Conservation (phyloP, 2,797 vertebrate species). For the Anguilla megastoma region DNA sequence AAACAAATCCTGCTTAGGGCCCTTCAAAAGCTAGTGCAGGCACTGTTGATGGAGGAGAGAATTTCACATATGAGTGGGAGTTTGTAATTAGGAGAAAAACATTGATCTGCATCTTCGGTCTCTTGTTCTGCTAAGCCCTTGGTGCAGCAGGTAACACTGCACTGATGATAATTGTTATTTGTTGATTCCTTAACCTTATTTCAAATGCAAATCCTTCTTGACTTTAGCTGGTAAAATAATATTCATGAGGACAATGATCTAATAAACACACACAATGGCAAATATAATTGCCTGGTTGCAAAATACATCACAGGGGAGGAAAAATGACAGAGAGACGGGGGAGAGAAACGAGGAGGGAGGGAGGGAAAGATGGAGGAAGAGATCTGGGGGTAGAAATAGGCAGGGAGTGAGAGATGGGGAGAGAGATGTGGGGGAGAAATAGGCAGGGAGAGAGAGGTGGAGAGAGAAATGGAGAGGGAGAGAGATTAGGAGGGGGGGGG, state of each 20-base stretch:
- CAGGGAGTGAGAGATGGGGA: neutral
- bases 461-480: neutral
- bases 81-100: neutral
- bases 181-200: conserved; percentile 20
- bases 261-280: conserved; percentile 22
- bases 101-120: neutral
- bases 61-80: neutral
- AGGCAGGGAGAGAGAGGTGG: neutral
- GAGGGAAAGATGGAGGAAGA: neutral
- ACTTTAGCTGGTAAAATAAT: conserved; percentile 27
- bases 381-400: neutral
- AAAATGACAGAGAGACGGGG: conserved; percentile 18
- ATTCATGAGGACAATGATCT: conserved; percentile 22
- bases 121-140: conserved; percentile 6
- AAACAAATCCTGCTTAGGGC: too few relatives aligned
- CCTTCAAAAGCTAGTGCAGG: neutral
- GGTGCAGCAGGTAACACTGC: neutral
- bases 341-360: neutral
- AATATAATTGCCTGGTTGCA: conserved; percentile 39
- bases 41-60: neutral
- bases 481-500: neutral
- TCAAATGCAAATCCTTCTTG: conserved; percentile 29
- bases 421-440: neutral
- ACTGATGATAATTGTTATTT: conserved; percentile 18
- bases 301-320: conserved; percentile 31